phyloP scores from a whole-genome alignment of 2,113 vertebrate genomes.

The Mastomys natalensis region DNA sequence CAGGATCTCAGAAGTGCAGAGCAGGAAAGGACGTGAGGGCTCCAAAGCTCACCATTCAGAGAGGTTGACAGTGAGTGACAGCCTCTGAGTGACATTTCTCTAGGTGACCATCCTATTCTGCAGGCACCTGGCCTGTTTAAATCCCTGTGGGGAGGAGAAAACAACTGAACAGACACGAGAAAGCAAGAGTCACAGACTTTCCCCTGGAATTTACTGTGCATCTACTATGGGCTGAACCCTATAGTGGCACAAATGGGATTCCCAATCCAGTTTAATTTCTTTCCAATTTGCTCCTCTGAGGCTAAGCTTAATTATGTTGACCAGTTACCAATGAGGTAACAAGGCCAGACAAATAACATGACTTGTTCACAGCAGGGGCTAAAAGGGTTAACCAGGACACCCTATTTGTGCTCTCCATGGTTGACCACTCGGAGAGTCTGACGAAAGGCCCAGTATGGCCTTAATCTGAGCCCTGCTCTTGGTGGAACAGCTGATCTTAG shows the following conservation, averaged over 20 bases:
- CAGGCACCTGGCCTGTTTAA: neutral
- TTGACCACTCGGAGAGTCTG: neutral
- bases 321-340: neutral
- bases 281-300: neutral
- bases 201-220: neutral
- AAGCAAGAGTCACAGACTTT: neutral
- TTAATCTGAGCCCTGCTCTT: neutral
- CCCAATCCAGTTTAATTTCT: slow-evolving; percentile 6
- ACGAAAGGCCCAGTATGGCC: accelerated
- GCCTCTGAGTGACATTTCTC: neutral
- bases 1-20: neutral
- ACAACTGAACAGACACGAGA: neutral
- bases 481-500: neutral
- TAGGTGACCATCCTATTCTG: neutral
- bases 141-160: neutral
- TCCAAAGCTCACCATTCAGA: neutral
- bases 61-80: neutral
- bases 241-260: neutral
- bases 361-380: neutral
- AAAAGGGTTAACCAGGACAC: neutral
- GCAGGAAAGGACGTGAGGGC: neutral
- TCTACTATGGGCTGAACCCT: neutral
- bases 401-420: neutral
- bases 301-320: neutral
- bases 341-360: neutral